These are phyloP conservation scores for Drosophila putrida DNA, from an alignment of 2,888 invertebrate genomes.

Conservation along the genomic window DNA sequence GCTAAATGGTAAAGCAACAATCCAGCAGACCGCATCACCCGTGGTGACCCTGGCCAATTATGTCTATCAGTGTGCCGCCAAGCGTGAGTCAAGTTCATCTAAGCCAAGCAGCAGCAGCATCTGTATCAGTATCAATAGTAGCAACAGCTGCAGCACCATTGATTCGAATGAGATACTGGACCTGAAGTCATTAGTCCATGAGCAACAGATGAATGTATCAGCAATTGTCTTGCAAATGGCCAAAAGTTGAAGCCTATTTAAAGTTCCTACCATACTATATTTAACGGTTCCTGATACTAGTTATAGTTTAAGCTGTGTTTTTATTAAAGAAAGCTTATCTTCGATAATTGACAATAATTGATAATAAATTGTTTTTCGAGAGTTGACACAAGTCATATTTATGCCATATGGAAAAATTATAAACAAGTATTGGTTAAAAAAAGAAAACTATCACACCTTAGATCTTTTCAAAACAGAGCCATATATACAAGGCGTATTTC, in stretches of 20 bases:
- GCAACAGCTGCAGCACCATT: background rate
- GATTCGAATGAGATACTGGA: conserved; percentile 22
- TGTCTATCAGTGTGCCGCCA: conserved; percentile 56
- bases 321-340: background rate
- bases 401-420: too few species aligned
- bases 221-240: conserved; percentile 1
- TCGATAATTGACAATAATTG: background rate
- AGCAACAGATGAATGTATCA: conserved; percentile 34
- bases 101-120: background rate
- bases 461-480: too few species aligned
- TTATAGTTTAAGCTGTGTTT: conserved; percentile 11
- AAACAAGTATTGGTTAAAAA: too few species aligned
- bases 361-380: too few species aligned
- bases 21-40: conserved; percentile 10
- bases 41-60: conserved; percentile 47
- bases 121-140: too few species aligned
- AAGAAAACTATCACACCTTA: too few species aligned
- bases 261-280: background rate
- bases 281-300: background rate
- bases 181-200: background rate
- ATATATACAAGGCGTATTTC: too few species aligned
- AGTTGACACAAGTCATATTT: too few species aligned
- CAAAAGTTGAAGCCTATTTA: background rate
- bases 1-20: conserved; percentile 12
- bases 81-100: conserved; percentile 32